Evolutionary conservation across 2,113 vertebrate genomes (phyloP).

Genomic region (Paramisgurnus dabryanus): DNA sequence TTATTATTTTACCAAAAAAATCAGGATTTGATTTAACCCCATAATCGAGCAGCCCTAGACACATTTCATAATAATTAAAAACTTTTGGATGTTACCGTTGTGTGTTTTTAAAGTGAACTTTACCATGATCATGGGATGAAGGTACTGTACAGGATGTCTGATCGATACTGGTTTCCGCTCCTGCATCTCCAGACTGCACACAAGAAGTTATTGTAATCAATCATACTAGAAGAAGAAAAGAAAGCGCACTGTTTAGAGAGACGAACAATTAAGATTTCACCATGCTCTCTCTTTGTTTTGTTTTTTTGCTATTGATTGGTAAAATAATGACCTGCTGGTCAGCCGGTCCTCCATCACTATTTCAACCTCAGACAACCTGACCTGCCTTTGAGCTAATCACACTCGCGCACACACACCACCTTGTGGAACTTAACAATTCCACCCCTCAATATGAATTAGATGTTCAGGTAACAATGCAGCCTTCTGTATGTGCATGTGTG

Average conservation of each 20-base stretch:
- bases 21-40: too few relatives aligned
- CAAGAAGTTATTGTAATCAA: constrained; percentile 12
- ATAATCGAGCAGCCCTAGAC: too few relatives aligned
- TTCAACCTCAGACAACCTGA: not conserved
- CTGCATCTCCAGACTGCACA: constrained; percentile 15
- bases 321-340: constrained; percentile 15
- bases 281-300: constrained; percentile 1
- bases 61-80: too few relatives aligned
- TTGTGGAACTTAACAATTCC: constrained; percentile 9
- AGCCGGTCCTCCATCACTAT: constrained; percentile 11
- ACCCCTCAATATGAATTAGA: not conserved
- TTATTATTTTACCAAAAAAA: too few relatives aligned
- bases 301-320: constrained; percentile 36
- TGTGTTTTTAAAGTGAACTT: not conserved
- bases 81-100: not conserved
- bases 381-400: not conserved
- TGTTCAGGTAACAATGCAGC: constrained; percentile 1
- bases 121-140: not conserved
- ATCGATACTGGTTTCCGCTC: constrained; percentile 33
- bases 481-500: not conserved
- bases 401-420: not conserved
- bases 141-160: constrained; percentile 10
- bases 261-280: constrained; percentile 27
- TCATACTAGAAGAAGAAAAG: not conserved
- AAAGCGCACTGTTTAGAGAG: not conserved